Base-by-base conservation (phyloP, 2,113 vertebrate species). In the Terrapene triunguis region DNA sequence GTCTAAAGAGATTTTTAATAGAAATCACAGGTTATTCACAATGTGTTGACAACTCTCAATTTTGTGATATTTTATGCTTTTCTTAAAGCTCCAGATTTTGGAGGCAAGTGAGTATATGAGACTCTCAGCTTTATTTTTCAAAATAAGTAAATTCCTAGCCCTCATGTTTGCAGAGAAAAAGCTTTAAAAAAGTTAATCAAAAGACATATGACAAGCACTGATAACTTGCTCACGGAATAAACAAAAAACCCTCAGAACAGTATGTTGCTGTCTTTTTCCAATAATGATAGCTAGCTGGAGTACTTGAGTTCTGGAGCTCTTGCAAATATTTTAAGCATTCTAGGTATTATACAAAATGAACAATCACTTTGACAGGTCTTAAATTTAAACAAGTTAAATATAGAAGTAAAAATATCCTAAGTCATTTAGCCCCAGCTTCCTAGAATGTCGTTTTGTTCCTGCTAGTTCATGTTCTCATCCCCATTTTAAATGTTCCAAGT, bases 361-460 rank as follows among this genome's bases (percentile, higher is more conserved):
- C 2, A 50, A 17, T 72, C 6, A 5, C 38, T 89, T 93, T 89
- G 83, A 92, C 35, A 86, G 65, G 69, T 4, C 4, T 57, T 6
- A 3, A 35, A 72, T 72, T 19, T 80, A 92, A 51, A 88, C 94
- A 94, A 93, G 78, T 25, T 42, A 76, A 80, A 29, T 42, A 86
- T 6, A 1, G 1, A 90, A 93, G 91, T 38, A 93, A 86, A 88
- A n/a, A 85, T 11, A 16, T 89, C 50, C 50, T 59, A 69, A 6
- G 27, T 47, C 57, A 59, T 5, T 25, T 0, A 92, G 51, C 44
- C 7, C 5, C 51, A 53, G 48, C n/a, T 53, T 53, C 35, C 84
- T 13, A 88, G 42, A 19, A 91, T 88, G 42, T 11, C 80, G 25
- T 4, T 88, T 32, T 62, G 11, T 21, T 94, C 6, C 44, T 87